Evolutionary conservation across 2,113 vertebrate genomes (phyloP).

Genomic region (Passer domesticus): DNA sequence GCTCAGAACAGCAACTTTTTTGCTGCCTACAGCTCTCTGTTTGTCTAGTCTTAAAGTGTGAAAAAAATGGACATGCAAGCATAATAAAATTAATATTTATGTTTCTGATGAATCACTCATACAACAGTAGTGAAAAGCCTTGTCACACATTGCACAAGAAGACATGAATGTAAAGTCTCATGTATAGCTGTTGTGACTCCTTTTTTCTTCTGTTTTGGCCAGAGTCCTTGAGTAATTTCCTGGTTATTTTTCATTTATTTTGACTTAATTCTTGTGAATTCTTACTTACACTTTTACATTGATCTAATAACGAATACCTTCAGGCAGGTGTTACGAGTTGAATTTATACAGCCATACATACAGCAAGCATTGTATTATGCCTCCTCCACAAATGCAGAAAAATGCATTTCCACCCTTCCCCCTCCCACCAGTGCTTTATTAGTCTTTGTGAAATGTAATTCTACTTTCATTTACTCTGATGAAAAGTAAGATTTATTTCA

Average conservation of each 20-base stretch:
- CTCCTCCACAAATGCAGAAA: not conserved
- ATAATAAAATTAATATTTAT: rapidly evolving
- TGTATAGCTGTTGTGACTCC: not conserved
- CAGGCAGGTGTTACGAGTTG: not conserved
- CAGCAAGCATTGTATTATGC: not conserved
- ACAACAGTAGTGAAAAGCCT: not conserved
- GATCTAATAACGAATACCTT: not conserved
- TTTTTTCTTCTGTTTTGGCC: not conserved
- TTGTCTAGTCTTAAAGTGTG: not conserved
- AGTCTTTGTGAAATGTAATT: not conserved
- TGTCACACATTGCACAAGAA: not conserved
- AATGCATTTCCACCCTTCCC: not conserved
- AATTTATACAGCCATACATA: not conserved
- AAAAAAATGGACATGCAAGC: not conserved
- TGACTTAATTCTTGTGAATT: not conserved
- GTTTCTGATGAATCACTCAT: not conserved
- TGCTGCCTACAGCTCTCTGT: not conserved
- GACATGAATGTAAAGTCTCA: not conserved
- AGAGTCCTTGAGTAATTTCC: not conserved
- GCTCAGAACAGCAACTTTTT: not conserved
- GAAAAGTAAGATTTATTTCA: not conserved
- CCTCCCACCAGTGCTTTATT: not conserved
- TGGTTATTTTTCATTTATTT: not conserved
- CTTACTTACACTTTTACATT: not conserved
- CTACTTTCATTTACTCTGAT: not conserved